Percentiles rank a stretch among this genome's conserved stretches.
phyloP scores from a whole-genome alignment of 2,113 vertebrate species.

The Stigmatopora argus region DNA sequence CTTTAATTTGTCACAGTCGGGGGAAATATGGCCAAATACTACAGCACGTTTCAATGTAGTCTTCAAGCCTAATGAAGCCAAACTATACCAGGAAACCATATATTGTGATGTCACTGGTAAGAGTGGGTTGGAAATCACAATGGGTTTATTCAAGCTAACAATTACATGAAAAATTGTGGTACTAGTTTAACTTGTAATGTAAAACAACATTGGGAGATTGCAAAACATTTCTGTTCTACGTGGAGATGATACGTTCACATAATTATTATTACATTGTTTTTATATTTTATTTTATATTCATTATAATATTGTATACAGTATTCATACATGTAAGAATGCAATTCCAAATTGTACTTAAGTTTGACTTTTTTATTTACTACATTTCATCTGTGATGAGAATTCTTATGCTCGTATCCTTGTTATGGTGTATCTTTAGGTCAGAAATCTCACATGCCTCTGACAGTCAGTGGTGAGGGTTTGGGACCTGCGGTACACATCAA shows the following conservation, averaged over 20 bases:
- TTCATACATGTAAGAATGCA: not conserved
- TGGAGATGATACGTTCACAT: not conserved
- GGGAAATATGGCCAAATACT: slow-evolving; percentile 78
- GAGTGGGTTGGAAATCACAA: slow-evolving; percentile 3
- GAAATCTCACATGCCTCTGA: slow-evolving; percentile 74
- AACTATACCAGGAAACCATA: slow-evolving; percentile 70
- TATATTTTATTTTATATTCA: too few relatives aligned
- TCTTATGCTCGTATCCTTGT: not conserved
- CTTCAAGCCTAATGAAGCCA: slow-evolving; percentile 77
- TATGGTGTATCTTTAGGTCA: slow-evolving; percentile 64
- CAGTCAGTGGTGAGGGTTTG: slow-evolving; percentile 74
- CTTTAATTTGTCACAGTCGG: slow-evolving; percentile 61
- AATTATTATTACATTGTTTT: too few relatives aligned
- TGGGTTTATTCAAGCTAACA: not conserved
- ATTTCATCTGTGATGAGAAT: not conserved
- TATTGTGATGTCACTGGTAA: slow-evolving; percentile 83
- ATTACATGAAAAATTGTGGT: not conserved
- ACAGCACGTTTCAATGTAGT: slow-evolving; percentile 70
- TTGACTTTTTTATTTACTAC: not conserved
- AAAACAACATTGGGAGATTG: not conserved
- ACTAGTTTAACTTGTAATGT: not conserved
- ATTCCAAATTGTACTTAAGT: not conserved
- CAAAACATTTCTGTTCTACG: not conserved
- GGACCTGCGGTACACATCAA: slow-evolving; percentile 75
- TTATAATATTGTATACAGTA: not conserved